Evolutionary conservation across 2,113 vertebrate species (phyloP), one percentile per base, ranked within the genome.

Genomic region (Clarias gariepinus): DNA sequence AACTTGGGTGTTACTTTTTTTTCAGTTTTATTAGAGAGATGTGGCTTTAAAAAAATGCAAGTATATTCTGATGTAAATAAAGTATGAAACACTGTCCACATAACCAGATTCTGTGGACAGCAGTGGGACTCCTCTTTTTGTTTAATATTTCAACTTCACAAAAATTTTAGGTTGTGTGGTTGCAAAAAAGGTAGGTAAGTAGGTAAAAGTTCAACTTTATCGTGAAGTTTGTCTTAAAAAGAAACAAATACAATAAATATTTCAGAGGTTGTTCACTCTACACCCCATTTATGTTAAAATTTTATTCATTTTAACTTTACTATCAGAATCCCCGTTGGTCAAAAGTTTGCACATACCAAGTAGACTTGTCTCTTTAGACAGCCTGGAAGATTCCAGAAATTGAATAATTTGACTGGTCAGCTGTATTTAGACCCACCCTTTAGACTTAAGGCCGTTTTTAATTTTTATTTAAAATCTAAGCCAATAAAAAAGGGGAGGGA

Each of bases 111-210:
- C 52, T 18, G 18, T 30, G 18, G 58, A 28, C 53, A 28, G 76
- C 76, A 57, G 55, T 6, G 58, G 28, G 13, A 79, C n/a, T 18
- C 36, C 68, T 69, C 9, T 55, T 30, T 30, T 28, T 73, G 53
- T 79, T 58, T 79, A 58, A 57, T 58, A 30, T 58, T 79, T 79
- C n/a, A 79, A 58, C 15, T 79, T 58, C n/a, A 18, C 55, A 83
- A 61, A 23, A 9, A 77, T 69, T 69, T 69, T 21, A 41, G 60
- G 83, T 79, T 60, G 12, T 60, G 15, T 52, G n/a, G 71, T 66
- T 30, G 16, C 36, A 68, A 21, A 61, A 4, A 55, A n/a, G 47
- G 47, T 47, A 47, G 41, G 41, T 47, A 47, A 47, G 6, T 47
- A 47, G 47, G 47, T 47, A 47, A 15, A 74, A 66, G 57, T 76